Percentiles rank a stretch among this genome's conserved stretches.
Conservation (phyloP, 2,113 vertebrate genomes). For the Elachura formosa region DNA sequence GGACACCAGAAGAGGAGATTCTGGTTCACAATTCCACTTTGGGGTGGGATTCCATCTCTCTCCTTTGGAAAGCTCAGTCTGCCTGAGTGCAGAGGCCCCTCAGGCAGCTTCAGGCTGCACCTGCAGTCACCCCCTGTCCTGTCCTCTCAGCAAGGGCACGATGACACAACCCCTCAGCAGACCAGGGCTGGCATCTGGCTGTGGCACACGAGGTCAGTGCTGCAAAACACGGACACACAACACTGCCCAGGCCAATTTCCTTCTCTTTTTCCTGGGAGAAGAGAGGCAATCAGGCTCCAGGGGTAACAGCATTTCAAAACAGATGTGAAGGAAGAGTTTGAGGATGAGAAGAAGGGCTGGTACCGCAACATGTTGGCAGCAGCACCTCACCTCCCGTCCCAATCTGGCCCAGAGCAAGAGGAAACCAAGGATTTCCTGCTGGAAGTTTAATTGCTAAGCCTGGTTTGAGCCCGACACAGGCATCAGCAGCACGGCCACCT, state of each 20-base stretch:
- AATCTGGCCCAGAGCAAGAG: neutral
- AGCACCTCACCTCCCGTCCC: neutral
- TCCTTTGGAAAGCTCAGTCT: neutral
- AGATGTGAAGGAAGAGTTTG: neutral
- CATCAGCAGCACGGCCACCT: neutral
- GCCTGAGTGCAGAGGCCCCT: neutral
- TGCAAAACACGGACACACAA: neutral
- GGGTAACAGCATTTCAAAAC: neutral
- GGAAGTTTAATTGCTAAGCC: neutral
- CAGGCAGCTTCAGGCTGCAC: neutral
- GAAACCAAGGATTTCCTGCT: neutral
- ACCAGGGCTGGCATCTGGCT: neutral
- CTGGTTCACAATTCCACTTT: neutral
- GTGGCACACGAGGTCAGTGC: neutral
- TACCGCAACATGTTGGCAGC: neutral
- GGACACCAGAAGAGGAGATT: neutral
- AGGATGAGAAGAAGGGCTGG: neutral
- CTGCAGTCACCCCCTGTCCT: accelerated
- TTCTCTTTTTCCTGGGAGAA: neutral
- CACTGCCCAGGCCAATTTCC: neutral
- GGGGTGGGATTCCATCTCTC: neutral
- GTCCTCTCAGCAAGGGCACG: neutral
- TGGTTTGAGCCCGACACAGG: neutral
- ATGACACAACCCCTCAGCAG: neutral
- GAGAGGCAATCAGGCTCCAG: neutral